These are phyloP conservation scores for Grammomys surdaster DNA, from an alignment of 2,113 vertebrate genomes.

Conservation along the genomic window DNA sequence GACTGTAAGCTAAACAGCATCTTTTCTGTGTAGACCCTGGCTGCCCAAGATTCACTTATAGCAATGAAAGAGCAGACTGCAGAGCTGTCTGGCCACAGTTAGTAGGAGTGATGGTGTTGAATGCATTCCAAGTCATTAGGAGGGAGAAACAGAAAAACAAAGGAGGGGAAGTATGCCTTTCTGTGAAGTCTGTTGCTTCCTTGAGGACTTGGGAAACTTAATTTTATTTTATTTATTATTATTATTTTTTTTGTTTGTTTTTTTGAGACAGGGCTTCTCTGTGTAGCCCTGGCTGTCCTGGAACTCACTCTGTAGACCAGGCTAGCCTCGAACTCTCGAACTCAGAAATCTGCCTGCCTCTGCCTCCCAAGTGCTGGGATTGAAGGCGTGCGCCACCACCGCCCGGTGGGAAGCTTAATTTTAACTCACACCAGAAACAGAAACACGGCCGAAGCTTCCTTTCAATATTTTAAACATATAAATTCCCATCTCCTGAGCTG, in stretches of 20 bases:
- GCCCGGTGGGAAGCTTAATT: rapidly evolving
- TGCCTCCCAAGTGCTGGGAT: no score
- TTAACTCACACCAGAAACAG: neutral
- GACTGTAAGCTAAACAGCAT: neutral
- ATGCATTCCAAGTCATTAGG: neutral
- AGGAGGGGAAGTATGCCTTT: neutral
- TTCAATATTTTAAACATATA: neutral
- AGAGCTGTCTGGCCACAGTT: neutral
- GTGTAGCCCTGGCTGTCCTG: no score
- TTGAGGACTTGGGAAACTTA: rapidly evolving
- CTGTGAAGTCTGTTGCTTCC: neutral
- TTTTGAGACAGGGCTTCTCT: no score
- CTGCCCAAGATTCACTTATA: neutral
- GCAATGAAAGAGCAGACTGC: neutral
- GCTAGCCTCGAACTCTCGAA: no score
- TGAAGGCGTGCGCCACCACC: no score
- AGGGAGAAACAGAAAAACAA: neutral
- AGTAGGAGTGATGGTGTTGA: neutral
- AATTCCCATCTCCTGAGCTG: neutral
- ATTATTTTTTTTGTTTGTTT: no score
- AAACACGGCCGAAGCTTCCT: neutral
- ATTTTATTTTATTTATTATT: neutral
- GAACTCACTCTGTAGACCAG: no score
- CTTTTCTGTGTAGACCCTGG: neutral
- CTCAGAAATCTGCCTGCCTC: no score